A percentile compares a stretch with the other conserved stretches of the same genome.
phyloP scores from a whole-genome alignment of 2,113 vertebrate species.

The Peucedramus taeniatus region DNA sequence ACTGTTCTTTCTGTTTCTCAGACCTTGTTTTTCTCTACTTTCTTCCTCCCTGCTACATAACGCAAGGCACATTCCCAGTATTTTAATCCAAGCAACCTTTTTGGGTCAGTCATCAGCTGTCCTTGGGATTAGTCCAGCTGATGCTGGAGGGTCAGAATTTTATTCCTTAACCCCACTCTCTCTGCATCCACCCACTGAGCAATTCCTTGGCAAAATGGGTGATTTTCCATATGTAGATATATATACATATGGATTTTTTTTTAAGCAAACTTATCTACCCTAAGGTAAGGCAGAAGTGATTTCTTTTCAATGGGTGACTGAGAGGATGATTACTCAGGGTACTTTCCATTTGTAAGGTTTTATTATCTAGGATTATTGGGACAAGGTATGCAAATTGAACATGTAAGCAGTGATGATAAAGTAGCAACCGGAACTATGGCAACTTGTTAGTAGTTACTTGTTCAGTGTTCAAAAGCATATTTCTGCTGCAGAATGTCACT shows the following conservation, averaged over 20 bases:
- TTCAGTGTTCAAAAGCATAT: constrained; percentile 10
- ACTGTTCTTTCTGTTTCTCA: background rate
- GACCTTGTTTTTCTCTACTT: background rate
- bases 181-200: background rate
- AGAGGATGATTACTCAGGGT: constrained; percentile 6
- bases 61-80: background rate
- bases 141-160: background rate
- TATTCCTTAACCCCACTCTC: background rate
- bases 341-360: constrained; percentile 35
- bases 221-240: background rate
- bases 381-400: background rate
- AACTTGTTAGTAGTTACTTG: constrained; percentile 14
- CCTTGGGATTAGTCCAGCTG: background rate
- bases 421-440: background rate
- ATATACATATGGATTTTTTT: background rate
- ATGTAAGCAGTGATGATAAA: background rate
- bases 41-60: background rate
- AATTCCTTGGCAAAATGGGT: background rate
- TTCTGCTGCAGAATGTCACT: background rate
- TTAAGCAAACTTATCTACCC: background rate
- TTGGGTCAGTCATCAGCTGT: background rate
- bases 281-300: background rate
- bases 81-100: background rate
- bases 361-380: constrained; percentile 31
- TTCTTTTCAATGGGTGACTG: background rate